Evolutionary conservation across 2,113 vertebrate genomes (phyloP), one percentile per base, ranked within the genome.

Genomic region (Eira barbara): DNA sequence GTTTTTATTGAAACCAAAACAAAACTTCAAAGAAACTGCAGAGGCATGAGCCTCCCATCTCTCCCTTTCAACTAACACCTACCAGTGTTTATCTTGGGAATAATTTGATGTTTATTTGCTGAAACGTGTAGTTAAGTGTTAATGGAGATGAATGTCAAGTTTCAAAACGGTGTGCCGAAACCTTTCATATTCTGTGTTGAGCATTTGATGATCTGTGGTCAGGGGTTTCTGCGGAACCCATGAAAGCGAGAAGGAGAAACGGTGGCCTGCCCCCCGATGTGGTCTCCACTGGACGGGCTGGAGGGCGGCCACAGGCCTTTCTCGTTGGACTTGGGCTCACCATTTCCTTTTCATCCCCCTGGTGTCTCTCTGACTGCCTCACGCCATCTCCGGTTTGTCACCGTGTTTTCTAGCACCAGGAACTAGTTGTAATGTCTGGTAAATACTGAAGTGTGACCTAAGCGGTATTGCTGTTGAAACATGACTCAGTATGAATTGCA

Each of bases 11-110:
- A 80, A 95, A 86, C 36, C 84, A 93, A 97, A 97, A 94, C 97
- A 91, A 91, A 98, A 97, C 97, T 98, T 97, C 96, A 98, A 97
- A 98, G 97, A 63, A 79, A 20, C 8, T 0, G 49, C 57, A 87
- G 94, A 67, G 67, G 80, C 91, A 34, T n/a, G 45, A 80, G 31
- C 65, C 52, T 91, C 49, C 25, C 11, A 34, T 55, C 63, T 59
- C 31, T 93, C 18, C 39, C 92, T 97, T 97, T 96, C 88, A 97
- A 97, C 69, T 96, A 36, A 97, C 97, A 98, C 97, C 96, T 96
- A 92, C 95, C 11, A 14, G 31, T 97, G 97, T 97, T 98, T 98
- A 91, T 96, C 97, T 97, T 97, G 81, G 95, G 79, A 87, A 90
- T 95, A 93, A 97, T 97, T 92, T 88, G 90, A 96, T 90, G 97